These are phyloP conservation scores for Nibea coibor DNA, from an alignment of 2,113 vertebrate species.

Conservation along the genomic window DNA sequence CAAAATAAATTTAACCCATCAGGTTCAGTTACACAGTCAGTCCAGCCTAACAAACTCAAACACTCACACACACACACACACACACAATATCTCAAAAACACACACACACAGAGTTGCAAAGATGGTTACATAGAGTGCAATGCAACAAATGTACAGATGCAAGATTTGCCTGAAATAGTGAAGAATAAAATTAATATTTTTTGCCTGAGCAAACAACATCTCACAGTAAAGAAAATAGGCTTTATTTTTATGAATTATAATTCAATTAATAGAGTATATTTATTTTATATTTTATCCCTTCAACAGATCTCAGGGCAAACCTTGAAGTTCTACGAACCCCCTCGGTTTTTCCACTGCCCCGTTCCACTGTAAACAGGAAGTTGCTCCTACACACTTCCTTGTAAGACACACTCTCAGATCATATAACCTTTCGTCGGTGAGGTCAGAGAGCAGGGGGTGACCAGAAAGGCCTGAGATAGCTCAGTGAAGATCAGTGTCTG, in stretches of 20 bases:
- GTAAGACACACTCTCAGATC: background rate
- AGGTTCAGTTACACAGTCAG: slow-evolving; percentile 53
- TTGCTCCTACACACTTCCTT: background rate
- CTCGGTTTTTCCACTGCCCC: background rate
- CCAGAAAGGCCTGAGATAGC: background rate
- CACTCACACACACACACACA: slow-evolving; percentile 2
- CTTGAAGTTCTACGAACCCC: background rate
- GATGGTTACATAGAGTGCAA: background rate
- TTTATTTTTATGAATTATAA: background rate
- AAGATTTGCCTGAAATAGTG: background rate
- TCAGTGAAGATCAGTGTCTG: background rate
- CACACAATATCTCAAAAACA: background rate
- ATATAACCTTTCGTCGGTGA: background rate
- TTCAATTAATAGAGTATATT: background rate
- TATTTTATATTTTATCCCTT: background rate
- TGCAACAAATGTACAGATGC: background rate
- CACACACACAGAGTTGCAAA: background rate
- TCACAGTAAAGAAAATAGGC: background rate
- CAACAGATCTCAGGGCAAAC: background rate
- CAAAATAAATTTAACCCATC: slow-evolving; percentile 77
- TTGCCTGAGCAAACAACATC: too few relatives aligned
- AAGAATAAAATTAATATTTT: background rate
- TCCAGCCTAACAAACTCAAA: slow-evolving; percentile 20
- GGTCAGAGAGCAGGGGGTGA: background rate
- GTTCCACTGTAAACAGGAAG: slow-evolving; percentile 17